phyloP scores from a whole-genome alignment of 2,888 invertebrate species.

The Thyatira batis region DNA sequence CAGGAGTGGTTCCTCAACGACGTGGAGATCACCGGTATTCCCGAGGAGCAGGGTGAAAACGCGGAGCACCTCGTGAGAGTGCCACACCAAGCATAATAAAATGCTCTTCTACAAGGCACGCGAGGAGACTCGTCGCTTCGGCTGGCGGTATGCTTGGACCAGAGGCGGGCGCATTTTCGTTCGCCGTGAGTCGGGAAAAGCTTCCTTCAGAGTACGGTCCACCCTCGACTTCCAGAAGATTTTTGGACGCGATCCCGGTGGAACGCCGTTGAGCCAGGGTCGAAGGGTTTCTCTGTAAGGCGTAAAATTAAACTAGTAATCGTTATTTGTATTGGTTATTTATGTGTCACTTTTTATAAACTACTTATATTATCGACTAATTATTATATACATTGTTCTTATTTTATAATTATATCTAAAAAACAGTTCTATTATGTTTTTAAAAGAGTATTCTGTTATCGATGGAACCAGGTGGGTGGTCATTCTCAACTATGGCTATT shows the following conservation, averaged over 20 bases:
- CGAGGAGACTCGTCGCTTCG: not conserved
- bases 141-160: too few relatives aligned
- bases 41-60: conserved; percentile 16
- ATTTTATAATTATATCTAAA: not conserved
- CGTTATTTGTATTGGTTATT: not conserved
- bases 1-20: conserved; percentile 15
- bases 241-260: not conserved
- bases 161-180: too few relatives aligned
- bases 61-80: conserved; percentile 8
- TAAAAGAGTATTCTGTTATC: too few relatives aligned
- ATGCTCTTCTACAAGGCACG: conserved; percentile 18
- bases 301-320: not conserved
- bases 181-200: too few relatives aligned
- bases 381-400: not conserved
- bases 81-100: conserved; percentile 17
- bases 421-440: too few relatives aligned
- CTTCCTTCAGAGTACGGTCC: not conserved
- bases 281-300: not conserved
- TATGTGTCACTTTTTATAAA: not conserved
- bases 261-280: not conserved
- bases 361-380: not conserved
- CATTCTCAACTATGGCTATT: not conserved
- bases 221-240: not conserved
- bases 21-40: conserved; percentile 16
- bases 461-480: not conserved